Base-by-base conservation (phyloP, 1,140 invertebrate species). In the Chrysopa pallens region DNA sequence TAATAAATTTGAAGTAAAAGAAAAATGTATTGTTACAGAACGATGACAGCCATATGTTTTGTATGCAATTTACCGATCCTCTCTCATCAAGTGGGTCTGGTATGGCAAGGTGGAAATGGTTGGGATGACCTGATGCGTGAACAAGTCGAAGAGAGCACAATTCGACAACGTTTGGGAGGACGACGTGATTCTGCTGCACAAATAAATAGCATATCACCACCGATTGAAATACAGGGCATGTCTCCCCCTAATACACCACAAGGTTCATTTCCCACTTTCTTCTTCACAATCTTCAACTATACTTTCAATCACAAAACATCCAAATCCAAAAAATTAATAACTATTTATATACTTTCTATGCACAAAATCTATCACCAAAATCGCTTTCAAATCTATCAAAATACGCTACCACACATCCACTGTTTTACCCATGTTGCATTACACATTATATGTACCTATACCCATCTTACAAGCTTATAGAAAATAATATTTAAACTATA, bases 51-150 rank as follows among this genome's bases (percentile, higher is more conserved):
- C 57, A 82, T 92, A 63, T 93, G 88, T 67, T 93, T 92, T 68
- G 85, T 92, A 48, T 93, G 89, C 78, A 90, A 92, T 65, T 72
- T 92, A 53, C 88, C 88, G 47, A 92, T 92, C 58, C 71, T 91
- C 53, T 88, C 83, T 45, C 86, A 92, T 66, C 88, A 92, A 72
- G 87, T 91, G 56, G 86, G 85, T 8, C 62, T 92, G 59, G 78
- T 89, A 55, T 92, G 87, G 85, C 82, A 87, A 55, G 86, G 86
- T 35, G 85, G 84, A 52, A 92, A 90, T 60, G 85, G 87, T 48
- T 88, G 85, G 80, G 86, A 91, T 73, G 86, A 92, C 60, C 69
- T 89, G 46, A 73, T 88, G 28, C 67, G 84, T 50, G 85, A 85
- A 54, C 80, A 84, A 55, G 67, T 87, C 49, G 84, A 88, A 55